Conservation (phyloP, 2,797 vertebrate species). For the Chelonia mydas region DNA sequence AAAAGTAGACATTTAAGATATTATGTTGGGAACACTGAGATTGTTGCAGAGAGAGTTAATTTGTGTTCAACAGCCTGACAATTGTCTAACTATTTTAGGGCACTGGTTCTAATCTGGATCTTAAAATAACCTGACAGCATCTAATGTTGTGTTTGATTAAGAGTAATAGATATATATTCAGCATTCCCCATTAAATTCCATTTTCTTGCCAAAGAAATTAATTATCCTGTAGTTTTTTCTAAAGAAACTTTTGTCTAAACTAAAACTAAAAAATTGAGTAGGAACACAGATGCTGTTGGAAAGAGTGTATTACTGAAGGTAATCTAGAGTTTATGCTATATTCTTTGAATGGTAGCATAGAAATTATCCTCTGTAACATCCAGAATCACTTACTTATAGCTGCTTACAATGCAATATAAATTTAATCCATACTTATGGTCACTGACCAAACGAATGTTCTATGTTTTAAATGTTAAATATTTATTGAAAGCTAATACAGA, state of each 20-base stretch:
- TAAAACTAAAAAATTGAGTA: slow-evolving; percentile 46
- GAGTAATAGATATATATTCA: slow-evolving; percentile 24
- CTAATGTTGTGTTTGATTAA: slow-evolving; percentile 37
- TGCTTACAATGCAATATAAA: slow-evolving; percentile 76
- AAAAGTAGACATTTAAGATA: background rate
- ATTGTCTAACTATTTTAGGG: slow-evolving; percentile 5
- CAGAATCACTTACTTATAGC: slow-evolving; percentile 77
- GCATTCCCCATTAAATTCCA: slow-evolving; percentile 18
- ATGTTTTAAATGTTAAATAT: slow-evolving; percentile 70
- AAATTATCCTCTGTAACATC: slow-evolving; percentile 67
- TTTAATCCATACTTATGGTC: slow-evolving; percentile 74
- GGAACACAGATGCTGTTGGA: slow-evolving; percentile 54
- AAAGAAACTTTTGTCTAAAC: slow-evolving; percentile 2
- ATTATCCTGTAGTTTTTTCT: slow-evolving; percentile 37
- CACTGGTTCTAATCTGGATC: slow-evolving; percentile 48
- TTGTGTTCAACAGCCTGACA: background rate
- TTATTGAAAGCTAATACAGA: slow-evolving; percentile 69
- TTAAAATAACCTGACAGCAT: slow-evolving; percentile 40
- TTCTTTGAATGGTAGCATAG: slow-evolving; percentile 67
- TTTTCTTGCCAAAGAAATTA: slow-evolving; percentile 51
- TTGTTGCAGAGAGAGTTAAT: background rate
- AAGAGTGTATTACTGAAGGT: slow-evolving; percentile 49
- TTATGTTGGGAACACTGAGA: background rate
- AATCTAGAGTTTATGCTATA: slow-evolving; percentile 75
- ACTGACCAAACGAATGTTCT: slow-evolving; percentile 65